Conservation (phyloP, 2,113 vertebrate species). For the Clarias batrachus region DNA sequence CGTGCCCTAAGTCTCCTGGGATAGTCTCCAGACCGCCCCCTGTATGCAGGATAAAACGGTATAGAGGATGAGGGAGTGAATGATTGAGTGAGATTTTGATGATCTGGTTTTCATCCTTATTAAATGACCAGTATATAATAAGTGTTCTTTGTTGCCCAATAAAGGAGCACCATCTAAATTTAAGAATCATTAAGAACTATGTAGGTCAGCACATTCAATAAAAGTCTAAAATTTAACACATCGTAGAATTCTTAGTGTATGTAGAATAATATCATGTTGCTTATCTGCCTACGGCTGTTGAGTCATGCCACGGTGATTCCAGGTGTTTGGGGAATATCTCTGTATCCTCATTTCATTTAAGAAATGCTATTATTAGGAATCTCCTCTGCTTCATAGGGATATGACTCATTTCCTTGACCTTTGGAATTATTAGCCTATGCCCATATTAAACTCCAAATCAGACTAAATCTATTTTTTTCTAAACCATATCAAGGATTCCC, state of each 20-base stretch:
- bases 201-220: neutral
- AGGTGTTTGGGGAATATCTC: conserved; percentile 20
- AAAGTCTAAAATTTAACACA: neutral
- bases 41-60: too few relatives aligned
- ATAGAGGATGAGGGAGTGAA: too few relatives aligned
- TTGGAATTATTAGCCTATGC: conserved; percentile 8
- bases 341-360: conserved; percentile 30
- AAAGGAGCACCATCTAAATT: neutral
- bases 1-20: too few relatives aligned
- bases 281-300: neutral
- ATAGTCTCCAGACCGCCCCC: too few relatives aligned
- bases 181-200: neutral
- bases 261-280: neutral
- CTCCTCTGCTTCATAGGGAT: conserved; percentile 15
- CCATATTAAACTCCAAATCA: conserved; percentile 14
- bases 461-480: conserved; percentile 1
- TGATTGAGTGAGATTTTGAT: too few relatives aligned
- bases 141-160: neutral
- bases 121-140: neutral
- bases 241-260: neutral
- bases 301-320: conserved; percentile 18
- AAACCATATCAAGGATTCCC: neutral
- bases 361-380: conserved; percentile 29
- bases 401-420: conserved; percentile 30
- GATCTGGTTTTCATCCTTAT: neutral